Percentiles rank a stretch among this genome's conserved stretches.
Evolutionary conservation across 2,888 invertebrate species (phyloP).

Genomic region (Eremobia ochroleuca): DNA sequence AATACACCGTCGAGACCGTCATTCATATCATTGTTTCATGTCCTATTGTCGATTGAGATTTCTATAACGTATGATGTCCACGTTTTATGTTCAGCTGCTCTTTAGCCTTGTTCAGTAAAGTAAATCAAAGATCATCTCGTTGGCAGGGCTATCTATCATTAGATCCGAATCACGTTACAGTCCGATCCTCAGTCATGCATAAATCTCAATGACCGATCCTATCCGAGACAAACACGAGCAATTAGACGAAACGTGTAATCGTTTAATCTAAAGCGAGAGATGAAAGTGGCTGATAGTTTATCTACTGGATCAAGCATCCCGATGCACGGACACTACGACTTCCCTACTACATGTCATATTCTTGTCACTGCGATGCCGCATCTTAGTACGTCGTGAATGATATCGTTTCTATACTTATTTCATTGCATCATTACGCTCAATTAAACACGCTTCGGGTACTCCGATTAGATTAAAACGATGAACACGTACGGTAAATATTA

Average conservation of each 20-base stretch:
- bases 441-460: conserved; percentile 70
- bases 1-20: conserved; percentile 29
- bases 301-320: conserved; percentile 72
- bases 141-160: conserved; percentile 69
- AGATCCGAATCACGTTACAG: conserved; percentile 71
- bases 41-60: conserved; percentile 55
- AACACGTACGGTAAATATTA: conserved; percentile 70
- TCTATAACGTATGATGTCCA: conserved; percentile 50
- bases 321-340: conserved; percentile 70
- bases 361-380: conserved; percentile 80
- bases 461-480: conserved; percentile 69
- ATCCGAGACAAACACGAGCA: conserved; percentile 85
- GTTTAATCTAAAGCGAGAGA: conserved; percentile 87
- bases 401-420: conserved; percentile 67
- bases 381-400: conserved; percentile 67
- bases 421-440: conserved; percentile 73
- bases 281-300: conserved; percentile 88
- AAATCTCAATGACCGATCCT: conserved; percentile 82
- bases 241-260: conserved; percentile 89
- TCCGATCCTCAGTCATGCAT: conserved; percentile 80
- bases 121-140: conserved; percentile 68
- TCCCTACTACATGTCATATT: conserved; percentile 79
- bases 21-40: conserved; percentile 46
- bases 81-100: conserved; percentile 49
- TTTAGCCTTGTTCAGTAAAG: conserved; percentile 58